Conservation (phyloP, 2,888 invertebrate genomes). For the Drosophila percnosoma region DNA sequence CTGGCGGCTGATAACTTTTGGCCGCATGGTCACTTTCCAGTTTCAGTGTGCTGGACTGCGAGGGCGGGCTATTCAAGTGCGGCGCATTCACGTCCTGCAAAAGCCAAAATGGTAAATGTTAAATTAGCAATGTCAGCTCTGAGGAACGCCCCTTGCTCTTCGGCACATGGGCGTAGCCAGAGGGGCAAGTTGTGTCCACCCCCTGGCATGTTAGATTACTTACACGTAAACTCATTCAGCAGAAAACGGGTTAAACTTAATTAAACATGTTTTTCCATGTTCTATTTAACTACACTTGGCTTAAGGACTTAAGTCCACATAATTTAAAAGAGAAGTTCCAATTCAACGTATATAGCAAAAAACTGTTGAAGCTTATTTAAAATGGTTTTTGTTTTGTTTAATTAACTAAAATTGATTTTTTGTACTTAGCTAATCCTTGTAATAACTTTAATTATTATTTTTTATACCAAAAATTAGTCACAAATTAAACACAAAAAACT, state of each 20-base stretch:
- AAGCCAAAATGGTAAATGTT: conserved; percentile 11
- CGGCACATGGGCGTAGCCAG: not conserved
- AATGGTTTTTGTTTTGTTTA: no score
- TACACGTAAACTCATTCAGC: not conserved
- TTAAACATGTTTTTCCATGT: not conserved
- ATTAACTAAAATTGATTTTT: not conserved
- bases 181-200: not conserved
- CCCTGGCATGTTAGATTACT: not conserved
- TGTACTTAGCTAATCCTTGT: not conserved
- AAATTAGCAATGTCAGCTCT: conserved; percentile 24
- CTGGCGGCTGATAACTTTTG: conserved; percentile 76
- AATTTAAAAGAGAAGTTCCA: not conserved
- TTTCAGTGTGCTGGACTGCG: conserved; percentile 84
- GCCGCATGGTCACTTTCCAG: conserved; percentile 79
- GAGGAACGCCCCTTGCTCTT: conserved; percentile 27
- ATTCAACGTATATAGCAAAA: no score
- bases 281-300: not conserved
- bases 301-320: not conserved
- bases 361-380: no score
- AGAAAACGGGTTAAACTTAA: not conserved
- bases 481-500: not conserved
- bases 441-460: not conserved
- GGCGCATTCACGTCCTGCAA: conserved; percentile 77
- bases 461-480: not conserved
- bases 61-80: conserved; percentile 83